Percentiles rank a stretch among this genome's conserved stretches.
These are phyloP conservation scores for Brachionus asplanchnoidis DNA, from an alignment of 1,140 invertebrate species.

Conservation along the genomic window DNA sequence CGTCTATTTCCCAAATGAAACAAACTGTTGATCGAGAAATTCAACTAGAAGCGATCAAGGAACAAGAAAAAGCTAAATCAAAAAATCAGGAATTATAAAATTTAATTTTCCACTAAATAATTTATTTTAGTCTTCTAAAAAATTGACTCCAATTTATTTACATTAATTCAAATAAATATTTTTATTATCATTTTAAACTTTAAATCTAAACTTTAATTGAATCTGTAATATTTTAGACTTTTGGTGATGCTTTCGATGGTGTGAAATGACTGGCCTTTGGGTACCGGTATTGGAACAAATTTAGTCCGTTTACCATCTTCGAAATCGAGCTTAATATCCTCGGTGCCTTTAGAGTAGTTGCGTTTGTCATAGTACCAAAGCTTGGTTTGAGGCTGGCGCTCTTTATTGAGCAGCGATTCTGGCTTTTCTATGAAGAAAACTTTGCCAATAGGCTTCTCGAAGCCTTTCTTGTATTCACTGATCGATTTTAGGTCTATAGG, in stretches of 20 bases:
- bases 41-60: neutral
- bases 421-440: neutral
- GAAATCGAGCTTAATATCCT: neutral
- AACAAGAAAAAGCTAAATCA: neutral
- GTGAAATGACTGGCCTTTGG: neutral
- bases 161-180: neutral
- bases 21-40: neutral
- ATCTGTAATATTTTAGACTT: neutral
- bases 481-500: neutral
- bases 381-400: neutral
- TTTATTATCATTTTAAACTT: neutral
- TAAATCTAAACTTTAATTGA: neutral
- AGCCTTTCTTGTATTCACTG: neutral
- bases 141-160: neutral
- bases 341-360: neutral
- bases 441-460: neutral
- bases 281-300: neutral
- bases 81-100: slow-evolving; percentile 15
- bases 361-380: slow-evolving; percentile 28
- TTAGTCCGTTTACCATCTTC: neutral
- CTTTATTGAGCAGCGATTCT: neutral
- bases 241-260: neutral
- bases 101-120: neutral
- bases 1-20: neutral
- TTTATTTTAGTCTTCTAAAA: neutral